Percentiles rank a stretch among this genome's conserved stretches.
These are phyloP conservation scores for Micoletzkya japonica DNA, from an alignment of 2,888 invertebrate species.

Conservation along the genomic window DNA sequence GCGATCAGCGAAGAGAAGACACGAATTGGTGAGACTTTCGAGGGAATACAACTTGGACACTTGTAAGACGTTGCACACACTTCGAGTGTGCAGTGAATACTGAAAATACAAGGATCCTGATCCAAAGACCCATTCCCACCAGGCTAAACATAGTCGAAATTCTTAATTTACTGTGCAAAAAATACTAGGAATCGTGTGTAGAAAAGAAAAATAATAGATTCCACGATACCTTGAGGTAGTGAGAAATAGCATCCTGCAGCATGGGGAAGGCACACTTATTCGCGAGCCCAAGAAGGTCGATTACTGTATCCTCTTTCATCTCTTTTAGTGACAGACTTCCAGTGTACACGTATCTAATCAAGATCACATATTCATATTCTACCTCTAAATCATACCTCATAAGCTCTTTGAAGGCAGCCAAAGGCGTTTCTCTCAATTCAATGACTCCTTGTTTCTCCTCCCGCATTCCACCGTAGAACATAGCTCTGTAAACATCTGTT, in stretches of 20 bases:
- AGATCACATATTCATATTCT: neutral
- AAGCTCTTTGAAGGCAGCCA: slow-evolving; percentile 41
- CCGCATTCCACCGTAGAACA: slow-evolving; percentile 72
- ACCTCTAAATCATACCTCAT: slow-evolving; percentile 9
- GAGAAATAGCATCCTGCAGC: slow-evolving; percentile 86
- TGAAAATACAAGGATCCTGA: slow-evolving; percentile 26
- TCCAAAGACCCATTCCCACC: too few species aligned
- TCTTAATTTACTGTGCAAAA: neutral
- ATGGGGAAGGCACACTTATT: slow-evolving; percentile 94
- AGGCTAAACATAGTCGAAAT: neutral
- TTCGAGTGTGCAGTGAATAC: slow-evolving; percentile 82
- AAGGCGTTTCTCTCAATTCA: slow-evolving; percentile 44
- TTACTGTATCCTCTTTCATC: slow-evolving; percentile 70
- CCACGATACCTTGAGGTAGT: slow-evolving; percentile 76
- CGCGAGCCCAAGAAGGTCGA: slow-evolving; percentile 79
- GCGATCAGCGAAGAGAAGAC: slow-evolving; percentile 85
- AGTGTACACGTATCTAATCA: slow-evolving; percentile 90
- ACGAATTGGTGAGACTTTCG: slow-evolving; percentile 73
- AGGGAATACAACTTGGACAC: slow-evolving; percentile 74
- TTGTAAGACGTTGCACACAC: slow-evolving; percentile 92
- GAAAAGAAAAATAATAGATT: neutral
- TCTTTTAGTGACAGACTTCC: slow-evolving; percentile 70
- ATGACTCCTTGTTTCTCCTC: slow-evolving; percentile 75
- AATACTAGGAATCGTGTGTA: neutral
- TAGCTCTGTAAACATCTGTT: slow-evolving; percentile 70